Conservation (phyloP, 2,797 vertebrate genomes). For the Acridotheres tristis region DNA sequence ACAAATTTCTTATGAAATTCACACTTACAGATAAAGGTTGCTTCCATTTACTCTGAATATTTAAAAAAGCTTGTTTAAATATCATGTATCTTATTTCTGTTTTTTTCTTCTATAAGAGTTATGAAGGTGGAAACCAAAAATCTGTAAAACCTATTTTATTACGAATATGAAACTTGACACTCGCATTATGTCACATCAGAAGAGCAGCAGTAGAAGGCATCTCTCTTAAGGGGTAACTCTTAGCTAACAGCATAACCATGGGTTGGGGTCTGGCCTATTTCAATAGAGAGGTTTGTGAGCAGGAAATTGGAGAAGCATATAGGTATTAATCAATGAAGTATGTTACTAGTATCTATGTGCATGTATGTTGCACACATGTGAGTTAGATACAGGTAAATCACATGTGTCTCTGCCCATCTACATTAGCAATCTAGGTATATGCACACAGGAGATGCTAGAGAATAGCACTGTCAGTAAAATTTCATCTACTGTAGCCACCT, state of each 20-base stretch:
- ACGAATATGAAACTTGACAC: not conserved
- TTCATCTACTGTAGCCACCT: not conserved
- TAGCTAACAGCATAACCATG: not conserved
- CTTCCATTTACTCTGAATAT: slow-evolving; percentile 38
- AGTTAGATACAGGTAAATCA: not conserved
- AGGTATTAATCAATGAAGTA: not conserved
- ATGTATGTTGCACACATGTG: not conserved
- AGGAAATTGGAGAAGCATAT: not conserved
- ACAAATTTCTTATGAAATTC: slow-evolving; percentile 23
- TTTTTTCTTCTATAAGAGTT: not conserved
- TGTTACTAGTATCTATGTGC: not conserved
- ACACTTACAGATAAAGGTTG: slow-evolving; percentile 21
- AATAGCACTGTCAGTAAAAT: not conserved
- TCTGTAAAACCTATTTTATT: not conserved
- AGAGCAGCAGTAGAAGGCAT: not conserved
- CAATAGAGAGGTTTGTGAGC: not conserved
- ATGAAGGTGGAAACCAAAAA: not conserved
- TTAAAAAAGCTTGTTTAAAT: slow-evolving; percentile 26
- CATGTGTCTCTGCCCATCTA: not conserved
- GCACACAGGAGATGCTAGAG: not conserved
- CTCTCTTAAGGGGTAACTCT: not conserved
- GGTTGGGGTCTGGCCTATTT: not conserved
- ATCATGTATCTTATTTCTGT: not conserved
- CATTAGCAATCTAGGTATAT: not conserved
- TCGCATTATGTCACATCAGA: not conserved